These are phyloP conservation scores for Rhinopomastus cyanomelas DNA, from an alignment of 2,113 vertebrate genomes.

Conservation along the genomic window DNA sequence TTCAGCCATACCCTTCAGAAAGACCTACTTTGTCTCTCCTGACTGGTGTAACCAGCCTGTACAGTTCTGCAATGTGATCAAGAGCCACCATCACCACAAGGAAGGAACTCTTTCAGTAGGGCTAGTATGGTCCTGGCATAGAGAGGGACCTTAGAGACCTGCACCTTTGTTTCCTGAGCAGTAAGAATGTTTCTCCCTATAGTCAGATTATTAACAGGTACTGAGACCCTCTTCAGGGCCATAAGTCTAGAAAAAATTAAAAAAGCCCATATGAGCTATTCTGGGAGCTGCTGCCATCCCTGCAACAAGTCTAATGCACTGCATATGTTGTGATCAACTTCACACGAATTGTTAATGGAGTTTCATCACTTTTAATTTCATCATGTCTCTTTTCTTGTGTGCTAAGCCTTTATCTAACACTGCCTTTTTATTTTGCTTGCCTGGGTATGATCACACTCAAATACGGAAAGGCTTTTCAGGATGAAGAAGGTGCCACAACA, in stretches of 20 bases:
- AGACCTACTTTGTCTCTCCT: not conserved
- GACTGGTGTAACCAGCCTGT: not conserved
- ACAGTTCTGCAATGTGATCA: not conserved
- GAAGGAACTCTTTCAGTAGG: not conserved
- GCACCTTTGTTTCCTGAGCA: not conserved
- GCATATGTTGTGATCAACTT: not conserved
- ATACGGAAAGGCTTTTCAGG: not conserved
- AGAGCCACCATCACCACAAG: fast-evolving
- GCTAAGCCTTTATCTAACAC: not conserved
- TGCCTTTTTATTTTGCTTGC: not conserved
- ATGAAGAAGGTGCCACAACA: not conserved
- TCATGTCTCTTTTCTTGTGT: not conserved
- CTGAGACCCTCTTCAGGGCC: not conserved
- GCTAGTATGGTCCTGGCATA: not conserved
- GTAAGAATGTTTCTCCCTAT: not conserved
- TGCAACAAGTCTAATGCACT: not conserved
- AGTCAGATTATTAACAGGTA: not conserved
- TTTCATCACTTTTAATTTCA: not conserved
- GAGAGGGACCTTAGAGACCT: not conserved
- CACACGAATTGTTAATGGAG: not conserved
- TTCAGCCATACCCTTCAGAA: not conserved
- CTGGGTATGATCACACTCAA: not conserved
- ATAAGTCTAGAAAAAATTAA: not conserved
- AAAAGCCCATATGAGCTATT: too few relatives aligned
- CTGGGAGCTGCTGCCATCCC: not conserved